Evolutionary conservation across 2,113 vertebrate genomes (phyloP).

Genomic region (Prolemur simus): DNA sequence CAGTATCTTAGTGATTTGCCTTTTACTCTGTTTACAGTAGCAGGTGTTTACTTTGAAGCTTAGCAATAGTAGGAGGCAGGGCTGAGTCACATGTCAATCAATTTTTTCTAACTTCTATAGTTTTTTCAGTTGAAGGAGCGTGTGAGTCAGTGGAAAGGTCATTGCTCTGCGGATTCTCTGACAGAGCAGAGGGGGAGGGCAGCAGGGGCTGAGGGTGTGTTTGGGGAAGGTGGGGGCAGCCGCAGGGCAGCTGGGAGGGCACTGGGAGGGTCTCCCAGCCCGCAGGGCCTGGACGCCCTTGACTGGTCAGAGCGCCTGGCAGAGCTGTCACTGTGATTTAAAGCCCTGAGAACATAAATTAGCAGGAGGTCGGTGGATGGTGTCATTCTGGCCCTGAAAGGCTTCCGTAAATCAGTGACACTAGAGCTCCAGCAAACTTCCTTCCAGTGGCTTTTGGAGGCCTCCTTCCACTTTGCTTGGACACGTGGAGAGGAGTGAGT

Average conservation of each 20-base stretch:
- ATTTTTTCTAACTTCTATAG: not conserved
- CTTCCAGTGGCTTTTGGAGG: not conserved
- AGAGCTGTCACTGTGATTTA: not conserved
- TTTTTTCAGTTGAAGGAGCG: not conserved
- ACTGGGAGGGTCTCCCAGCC: too few species aligned
- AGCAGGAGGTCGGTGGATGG: not conserved
- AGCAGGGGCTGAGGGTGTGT: not conserved
- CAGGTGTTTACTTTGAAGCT: not conserved
- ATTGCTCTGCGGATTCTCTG: not conserved
- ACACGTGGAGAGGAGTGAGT: not conserved
- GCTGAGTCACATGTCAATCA: not conserved
- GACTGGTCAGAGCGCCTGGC: not conserved
- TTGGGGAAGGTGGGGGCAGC: not conserved
- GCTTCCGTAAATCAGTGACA: not conserved
- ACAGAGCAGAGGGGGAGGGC: too few species aligned
- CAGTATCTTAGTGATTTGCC: not conserved
- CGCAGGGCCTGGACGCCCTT: not conserved
- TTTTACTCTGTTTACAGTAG: not conserved
- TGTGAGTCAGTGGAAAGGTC: not conserved
- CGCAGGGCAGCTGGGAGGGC: not conserved
- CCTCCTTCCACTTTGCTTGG: not conserved
- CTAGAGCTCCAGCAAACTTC: not conserved
- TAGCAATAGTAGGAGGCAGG: not conserved
- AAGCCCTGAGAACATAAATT: not conserved
- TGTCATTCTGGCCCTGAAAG: slow-evolving; percentile 38